Base-by-base conservation (phyloP, 1,140 invertebrate genomes). In the Amyelois transitella region DNA sequence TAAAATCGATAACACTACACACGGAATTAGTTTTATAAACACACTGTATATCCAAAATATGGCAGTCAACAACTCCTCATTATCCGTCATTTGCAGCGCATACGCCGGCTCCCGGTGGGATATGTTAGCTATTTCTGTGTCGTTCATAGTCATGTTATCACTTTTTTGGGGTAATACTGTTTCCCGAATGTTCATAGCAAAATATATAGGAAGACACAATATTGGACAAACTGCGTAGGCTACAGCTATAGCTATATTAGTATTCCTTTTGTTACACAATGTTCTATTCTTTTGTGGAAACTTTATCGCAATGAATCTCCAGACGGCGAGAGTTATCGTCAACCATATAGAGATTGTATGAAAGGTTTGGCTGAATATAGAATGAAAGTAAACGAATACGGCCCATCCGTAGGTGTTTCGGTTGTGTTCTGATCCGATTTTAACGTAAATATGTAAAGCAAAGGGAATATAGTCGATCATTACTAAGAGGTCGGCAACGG, bases 381-480 rank as follows among this genome's bases (percentile, higher is more conserved):
- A 94, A 73, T 97, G 95, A 60, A 96, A 94, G 51, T 96, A 90
- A 0, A 96, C 92, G 75, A 95, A 97, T 6, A 94, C 90, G 0
- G 95, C 92, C 94, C 95, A 96, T 1, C 89, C 88, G 77, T 96
- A 97, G 4, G 92, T 94, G 21, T 92, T 89, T n/a, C 89, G 75
- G 51, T 90, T 87, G 0, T 91, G 82, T 21, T 74, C 72, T 6
- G 82, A 73, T 6, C 90, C 81, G 12, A 89, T 78, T 18, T 90
- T 89, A 8, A 96, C 90, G 71, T 95, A 95, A 57, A 93, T 91
- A 77, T 97, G 95, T 28, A 94, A 90, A 0, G 94, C 92, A 70
- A 95, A 97, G 0, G 97, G 97, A 53, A 98, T 94, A 81, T 98
- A 99, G 60, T 97, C 96, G 32, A 96, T 80, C 96, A 98, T 98